Conservation (phyloP, 2,113 vertebrate genomes). For the Notothenia rossii region DNA sequence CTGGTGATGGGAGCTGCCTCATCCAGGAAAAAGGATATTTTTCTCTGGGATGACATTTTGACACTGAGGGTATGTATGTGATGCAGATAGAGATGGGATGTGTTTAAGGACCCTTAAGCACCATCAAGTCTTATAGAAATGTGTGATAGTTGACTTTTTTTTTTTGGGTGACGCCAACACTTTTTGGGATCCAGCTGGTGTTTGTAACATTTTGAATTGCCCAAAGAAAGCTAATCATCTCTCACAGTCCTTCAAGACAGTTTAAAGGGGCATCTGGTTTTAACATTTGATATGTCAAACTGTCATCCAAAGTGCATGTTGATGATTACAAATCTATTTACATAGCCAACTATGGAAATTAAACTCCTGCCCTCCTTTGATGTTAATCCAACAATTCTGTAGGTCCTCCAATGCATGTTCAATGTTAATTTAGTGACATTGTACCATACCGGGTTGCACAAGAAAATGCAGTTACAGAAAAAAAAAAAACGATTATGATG, state of each 20-base stretch:
- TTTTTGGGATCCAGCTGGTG: constrained; percentile 21
- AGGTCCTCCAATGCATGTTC: neutral
- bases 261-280: constrained; percentile 7
- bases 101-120: constrained; percentile 45
- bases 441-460: too few species aligned
- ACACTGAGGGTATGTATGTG: constrained; percentile 20
- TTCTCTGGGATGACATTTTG: constrained; percentile 59
- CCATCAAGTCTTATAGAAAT: constrained; percentile 38
- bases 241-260: constrained; percentile 1
- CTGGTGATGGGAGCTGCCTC: constrained; percentile 25
- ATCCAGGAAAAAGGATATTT: constrained; percentile 62
- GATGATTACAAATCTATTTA: neutral
- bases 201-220: constrained; percentile 23
- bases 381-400: neutral
- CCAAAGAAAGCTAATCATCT: constrained; percentile 24
- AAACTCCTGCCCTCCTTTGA: neutral
- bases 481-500: too few species aligned
- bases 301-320: constrained; percentile 6
- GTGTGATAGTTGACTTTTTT: constrained; percentile 29
- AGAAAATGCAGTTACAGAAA: too few species aligned
- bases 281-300: neutral
- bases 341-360: neutral
- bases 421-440: too few species aligned
- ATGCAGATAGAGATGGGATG: constrained; percentile 37
- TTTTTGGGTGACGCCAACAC: constrained; percentile 5